Percentiles rank a stretch among this genome's conserved stretches.
Conservation (phyloP, 2,113 vertebrate species). For the Eubucco bourcierii region DNA sequence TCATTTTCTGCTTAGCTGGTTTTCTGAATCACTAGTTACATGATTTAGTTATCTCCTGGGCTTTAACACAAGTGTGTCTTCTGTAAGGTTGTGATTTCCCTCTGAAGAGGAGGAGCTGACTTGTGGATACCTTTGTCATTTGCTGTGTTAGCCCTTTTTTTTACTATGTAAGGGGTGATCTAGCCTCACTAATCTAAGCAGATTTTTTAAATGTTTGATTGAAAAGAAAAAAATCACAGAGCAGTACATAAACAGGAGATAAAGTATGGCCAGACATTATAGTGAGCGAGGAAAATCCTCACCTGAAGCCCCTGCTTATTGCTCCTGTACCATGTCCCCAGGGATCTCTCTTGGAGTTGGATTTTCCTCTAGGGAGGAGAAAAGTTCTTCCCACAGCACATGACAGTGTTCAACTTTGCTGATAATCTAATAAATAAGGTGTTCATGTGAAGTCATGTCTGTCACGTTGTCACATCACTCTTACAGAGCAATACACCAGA, state of each 20-base stretch:
- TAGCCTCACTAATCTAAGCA: neutral
- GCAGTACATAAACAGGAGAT: neutral
- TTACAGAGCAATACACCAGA: neutral
- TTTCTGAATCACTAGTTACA: neutral
- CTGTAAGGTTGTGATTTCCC: neutral
- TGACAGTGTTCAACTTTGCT: neutral
- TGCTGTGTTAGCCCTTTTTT: neutral
- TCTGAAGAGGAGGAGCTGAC: neutral
- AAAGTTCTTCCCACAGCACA: neutral
- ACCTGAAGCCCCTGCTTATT: neutral
- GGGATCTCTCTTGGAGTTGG: neutral
- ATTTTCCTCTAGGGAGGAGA: neutral
- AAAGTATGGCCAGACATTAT: neutral
- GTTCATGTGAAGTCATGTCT: constrained; percentile 1
- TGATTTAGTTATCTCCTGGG: neutral
- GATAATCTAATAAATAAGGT: constrained; percentile 31
- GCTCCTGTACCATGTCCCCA: neutral
- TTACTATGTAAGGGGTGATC: neutral
- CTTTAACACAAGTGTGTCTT: neutral
- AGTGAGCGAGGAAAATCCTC: neutral
- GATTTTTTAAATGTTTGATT: neutral
- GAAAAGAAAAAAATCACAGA: neutral
- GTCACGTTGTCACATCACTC: constrained; percentile 8
- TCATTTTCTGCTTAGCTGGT: neutral
- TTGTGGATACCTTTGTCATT: neutral